Percentiles rank a stretch among this genome's conserved stretches.
These are phyloP conservation scores for Esperia sulphurella DNA, from an alignment of 2,888 invertebrate genomes.

Conservation along the genomic window DNA sequence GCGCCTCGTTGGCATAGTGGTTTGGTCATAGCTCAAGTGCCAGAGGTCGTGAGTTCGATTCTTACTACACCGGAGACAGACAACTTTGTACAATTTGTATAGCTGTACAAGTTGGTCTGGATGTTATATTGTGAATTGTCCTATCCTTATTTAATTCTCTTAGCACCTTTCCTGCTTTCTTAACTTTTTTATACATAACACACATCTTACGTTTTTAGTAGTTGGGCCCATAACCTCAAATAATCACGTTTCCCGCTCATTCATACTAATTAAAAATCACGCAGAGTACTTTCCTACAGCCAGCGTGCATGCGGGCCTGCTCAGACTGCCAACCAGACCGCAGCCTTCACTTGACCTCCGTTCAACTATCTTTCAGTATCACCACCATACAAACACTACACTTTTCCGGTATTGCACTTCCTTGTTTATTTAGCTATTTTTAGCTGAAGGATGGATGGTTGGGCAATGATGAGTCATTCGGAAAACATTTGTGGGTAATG, in stretches of 20 bases:
- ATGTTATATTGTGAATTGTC: too few species aligned
- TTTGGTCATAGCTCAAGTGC: too few species aligned
- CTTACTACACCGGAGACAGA: too few species aligned
- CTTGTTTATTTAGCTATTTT: conserved; percentile 4
- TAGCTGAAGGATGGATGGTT: conserved; percentile 2
- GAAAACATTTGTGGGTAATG: neutral
- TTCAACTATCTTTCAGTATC: conserved; percentile 10
- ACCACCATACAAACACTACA: neutral
- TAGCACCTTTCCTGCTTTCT: too few species aligned
- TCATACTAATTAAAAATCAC: neutral
- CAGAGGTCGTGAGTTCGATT: too few species aligned
- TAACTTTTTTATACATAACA: too few species aligned
- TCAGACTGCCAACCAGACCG: conserved; percentile 34
- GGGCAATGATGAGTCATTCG: neutral
- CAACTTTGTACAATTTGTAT: too few species aligned
- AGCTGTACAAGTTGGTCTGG: too few species aligned
- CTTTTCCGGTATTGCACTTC: conserved; percentile 7
- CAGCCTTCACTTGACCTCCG: conserved; percentile 36
- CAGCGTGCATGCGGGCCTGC: conserved; percentile 30
- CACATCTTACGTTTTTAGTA: too few species aligned
- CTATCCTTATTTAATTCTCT: too few species aligned
- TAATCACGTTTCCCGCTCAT: neutral
- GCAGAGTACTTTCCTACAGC: neutral
- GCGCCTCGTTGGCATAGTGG: too few species aligned
- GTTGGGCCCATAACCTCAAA: neutral